A percentile compares a stretch with the other conserved stretches of the same genome.
Conservation (phyloP, 2,888 invertebrate genomes). For the Aplocera efformata region DNA sequence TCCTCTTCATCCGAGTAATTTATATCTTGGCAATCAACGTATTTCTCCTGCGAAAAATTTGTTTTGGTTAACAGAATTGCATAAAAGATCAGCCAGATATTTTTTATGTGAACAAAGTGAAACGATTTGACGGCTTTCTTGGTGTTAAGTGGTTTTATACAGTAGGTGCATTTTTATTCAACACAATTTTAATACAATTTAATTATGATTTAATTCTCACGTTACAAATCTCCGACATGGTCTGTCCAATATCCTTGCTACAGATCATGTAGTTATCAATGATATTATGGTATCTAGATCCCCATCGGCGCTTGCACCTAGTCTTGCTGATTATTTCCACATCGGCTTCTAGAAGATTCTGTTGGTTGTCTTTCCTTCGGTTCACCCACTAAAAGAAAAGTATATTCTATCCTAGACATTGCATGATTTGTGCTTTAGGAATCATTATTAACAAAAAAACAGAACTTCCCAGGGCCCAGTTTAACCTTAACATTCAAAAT, state of each 20-base stretch:
- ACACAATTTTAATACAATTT: no score
- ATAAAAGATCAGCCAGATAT: no score
- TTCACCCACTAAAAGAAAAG: constrained; percentile 54
- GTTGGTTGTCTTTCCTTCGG: constrained; percentile 54
- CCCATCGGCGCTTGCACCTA: constrained; percentile 66
- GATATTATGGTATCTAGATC: constrained; percentile 59
- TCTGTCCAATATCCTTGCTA: constrained; percentile 61
- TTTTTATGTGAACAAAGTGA: no score
- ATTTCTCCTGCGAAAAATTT: constrained; percentile 52
- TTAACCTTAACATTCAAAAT: no score
- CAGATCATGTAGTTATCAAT: constrained; percentile 73
- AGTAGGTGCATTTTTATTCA: no score
- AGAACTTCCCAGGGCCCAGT: no score
- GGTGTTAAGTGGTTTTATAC: no score
- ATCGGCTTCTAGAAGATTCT: constrained; percentile 49
- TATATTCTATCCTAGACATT: no score
- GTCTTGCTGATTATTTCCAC: constrained; percentile 60
- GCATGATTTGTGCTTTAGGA: no score
- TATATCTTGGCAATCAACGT: constrained; percentile 68
- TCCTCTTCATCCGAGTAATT: constrained; percentile 61
- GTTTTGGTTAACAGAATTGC: neutral
- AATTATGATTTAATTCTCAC: constrained; percentile 46
- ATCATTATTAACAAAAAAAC: no score
- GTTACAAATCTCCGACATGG: constrained; percentile 71
- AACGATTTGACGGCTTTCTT: no score